Evolutionary conservation across 2,113 vertebrate genomes (phyloP).

Genomic region (Zosterops pallidus): DNA sequence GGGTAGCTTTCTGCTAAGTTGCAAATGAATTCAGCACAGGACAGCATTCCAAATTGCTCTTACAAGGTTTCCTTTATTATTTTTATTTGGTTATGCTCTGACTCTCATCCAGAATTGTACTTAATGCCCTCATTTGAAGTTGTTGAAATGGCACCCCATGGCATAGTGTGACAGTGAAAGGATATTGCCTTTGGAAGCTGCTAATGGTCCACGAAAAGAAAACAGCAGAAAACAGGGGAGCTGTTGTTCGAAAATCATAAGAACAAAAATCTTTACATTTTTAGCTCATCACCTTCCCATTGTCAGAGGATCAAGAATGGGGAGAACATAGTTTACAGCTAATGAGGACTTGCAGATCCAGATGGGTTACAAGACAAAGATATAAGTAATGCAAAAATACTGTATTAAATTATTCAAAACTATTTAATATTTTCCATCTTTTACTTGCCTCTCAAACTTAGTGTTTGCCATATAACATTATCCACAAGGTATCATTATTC

Average conservation of each 20-base stretch:
- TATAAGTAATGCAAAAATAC: not conserved
- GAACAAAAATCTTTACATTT: slow-evolving; percentile 66
- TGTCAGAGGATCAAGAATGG: not conserved
- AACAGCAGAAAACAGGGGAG: slow-evolving; percentile 74
- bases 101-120: slow-evolving; percentile 81
- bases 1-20: slow-evolving; percentile 75
- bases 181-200: slow-evolving; percentile 83
- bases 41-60: slow-evolving; percentile 81
- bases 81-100: slow-evolving; percentile 83
- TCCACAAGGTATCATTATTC: not conserved
- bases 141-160: slow-evolving; percentile 78
- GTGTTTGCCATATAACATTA: not conserved
- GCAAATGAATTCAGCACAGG: slow-evolving; percentile 80
- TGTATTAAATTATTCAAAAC: not conserved
- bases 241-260: slow-evolving; percentile 72
- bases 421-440: not conserved
- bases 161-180: slow-evolving; percentile 79
- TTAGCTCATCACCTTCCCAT: slow-evolving; percentile 7
- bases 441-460: slow-evolving; percentile 22
- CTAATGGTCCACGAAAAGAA: slow-evolving; percentile 80
- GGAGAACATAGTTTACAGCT: not conserved
- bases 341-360: not conserved
- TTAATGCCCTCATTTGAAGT: slow-evolving; percentile 80
- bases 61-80: slow-evolving; percentile 82
- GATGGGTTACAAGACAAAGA: not conserved